Evolutionary conservation across 2,888 invertebrate genomes (phyloP).

Genomic region (Laspeyria flexula): DNA sequence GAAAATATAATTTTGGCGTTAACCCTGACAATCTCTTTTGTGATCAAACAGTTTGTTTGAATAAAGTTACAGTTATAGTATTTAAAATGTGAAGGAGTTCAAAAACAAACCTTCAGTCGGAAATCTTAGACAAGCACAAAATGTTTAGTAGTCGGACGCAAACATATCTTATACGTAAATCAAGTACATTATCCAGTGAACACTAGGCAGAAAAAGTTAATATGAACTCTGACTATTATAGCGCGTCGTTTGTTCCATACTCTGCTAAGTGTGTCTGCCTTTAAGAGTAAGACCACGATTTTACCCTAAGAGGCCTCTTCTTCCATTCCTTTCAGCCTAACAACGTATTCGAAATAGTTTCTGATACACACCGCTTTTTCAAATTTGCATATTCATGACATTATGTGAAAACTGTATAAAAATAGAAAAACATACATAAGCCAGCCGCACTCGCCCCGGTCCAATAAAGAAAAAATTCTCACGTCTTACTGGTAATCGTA

Average conservation of each 20-base stretch:
- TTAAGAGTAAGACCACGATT: background rate
- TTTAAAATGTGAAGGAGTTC: too few relatives aligned
- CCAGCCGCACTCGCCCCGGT: background rate
- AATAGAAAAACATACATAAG: constrained; percentile 10
- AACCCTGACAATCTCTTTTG: too few relatives aligned
- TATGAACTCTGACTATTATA: background rate
- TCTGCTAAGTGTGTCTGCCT: background rate
- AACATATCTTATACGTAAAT: too few relatives aligned
- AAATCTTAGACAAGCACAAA: too few relatives aligned
- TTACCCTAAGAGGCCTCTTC: background rate
- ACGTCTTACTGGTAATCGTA: background rate
- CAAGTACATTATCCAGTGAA: background rate
- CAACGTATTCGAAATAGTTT: background rate
- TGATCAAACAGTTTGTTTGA: too few relatives aligned
- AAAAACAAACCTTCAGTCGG: too few relatives aligned
- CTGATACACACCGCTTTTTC: background rate
- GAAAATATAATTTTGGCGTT: too few relatives aligned
- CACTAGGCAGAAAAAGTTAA: background rate
- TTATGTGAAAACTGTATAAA: constrained; percentile 11
- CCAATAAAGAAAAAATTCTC: constrained; percentile 4
- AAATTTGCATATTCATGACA: constrained; percentile 1
- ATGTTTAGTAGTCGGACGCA: too few relatives aligned
- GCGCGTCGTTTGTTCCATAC: background rate
- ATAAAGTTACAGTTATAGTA: too few relatives aligned
- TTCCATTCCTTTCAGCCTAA: background rate